Evolutionary conservation across 2,888 invertebrate genomes (phyloP).

Genomic region (Cacoxenus indagator): DNA sequence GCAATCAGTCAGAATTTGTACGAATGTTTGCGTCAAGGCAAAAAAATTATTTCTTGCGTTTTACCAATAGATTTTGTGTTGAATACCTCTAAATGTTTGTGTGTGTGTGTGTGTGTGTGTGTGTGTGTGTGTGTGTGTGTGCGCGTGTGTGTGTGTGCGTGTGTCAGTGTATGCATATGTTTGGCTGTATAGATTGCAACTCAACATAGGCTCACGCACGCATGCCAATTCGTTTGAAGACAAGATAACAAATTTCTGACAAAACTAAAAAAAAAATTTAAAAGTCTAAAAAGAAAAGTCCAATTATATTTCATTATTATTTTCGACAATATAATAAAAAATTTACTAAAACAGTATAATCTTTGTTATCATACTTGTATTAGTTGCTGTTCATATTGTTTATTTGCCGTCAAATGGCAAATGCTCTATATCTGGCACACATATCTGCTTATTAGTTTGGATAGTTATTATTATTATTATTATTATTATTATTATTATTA

Average conservation of each 20-base stretch:
- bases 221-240: neutral
- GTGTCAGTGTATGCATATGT: neutral
- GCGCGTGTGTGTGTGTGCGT: neutral
- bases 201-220: neutral
- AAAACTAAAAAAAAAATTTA: neutral
- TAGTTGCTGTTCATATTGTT: no score
- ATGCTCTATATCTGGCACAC: no score
- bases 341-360: no score
- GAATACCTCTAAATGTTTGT: no score
- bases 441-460: no score
- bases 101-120: neutral
- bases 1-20: slow-evolving; percentile 14
- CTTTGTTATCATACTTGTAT: no score
- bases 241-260: neutral
- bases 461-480: no score
- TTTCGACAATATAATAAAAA: no score
- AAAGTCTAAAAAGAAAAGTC: no score
- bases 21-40: neutral
- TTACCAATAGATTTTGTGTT: slow-evolving; percentile 20
- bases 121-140: neutral
- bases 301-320: no score
- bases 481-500: no score
- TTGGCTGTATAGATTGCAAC: neutral
- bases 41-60: slow-evolving; percentile 13
- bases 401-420: no score